These are phyloP conservation scores for Pachydiplax longipennis DNA, from an alignment of 2,888 invertebrate genomes.

Conservation along the genomic window DNA sequence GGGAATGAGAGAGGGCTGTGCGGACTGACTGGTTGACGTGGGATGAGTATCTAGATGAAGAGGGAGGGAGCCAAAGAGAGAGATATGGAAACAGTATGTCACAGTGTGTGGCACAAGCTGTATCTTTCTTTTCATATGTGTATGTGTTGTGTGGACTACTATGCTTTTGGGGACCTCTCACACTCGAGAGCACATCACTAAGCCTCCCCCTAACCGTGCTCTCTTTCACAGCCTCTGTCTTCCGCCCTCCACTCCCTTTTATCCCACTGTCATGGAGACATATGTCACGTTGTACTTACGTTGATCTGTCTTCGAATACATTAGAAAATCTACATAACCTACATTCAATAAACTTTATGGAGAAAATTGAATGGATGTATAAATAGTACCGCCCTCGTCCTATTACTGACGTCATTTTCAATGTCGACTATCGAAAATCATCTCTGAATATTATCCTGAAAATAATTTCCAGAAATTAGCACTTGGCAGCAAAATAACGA, in stretches of 20 bases:
- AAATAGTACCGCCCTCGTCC: no score
- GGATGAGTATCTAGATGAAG: neutral
- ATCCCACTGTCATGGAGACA: constrained; percentile 10
- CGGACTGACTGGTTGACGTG: neutral
- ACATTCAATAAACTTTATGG: no score
- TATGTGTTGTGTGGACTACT: neutral
- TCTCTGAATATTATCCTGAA: no score
- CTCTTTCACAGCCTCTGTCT: neutral
- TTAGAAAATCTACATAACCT: neutral
- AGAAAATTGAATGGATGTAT: no score
- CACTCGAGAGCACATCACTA: neutral
- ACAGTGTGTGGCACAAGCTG: neutral
- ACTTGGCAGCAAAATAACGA: no score
- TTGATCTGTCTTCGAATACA: neutral
- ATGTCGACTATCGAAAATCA: no score
- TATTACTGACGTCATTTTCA: no score
- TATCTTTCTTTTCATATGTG: neutral
- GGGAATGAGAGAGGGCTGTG: neutral
- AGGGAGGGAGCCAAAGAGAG: neutral
- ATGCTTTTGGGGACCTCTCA: neutral
- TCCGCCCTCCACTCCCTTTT: neutral
- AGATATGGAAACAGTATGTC: constrained; percentile 20
- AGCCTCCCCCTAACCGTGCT: neutral
- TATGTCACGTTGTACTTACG: constrained; percentile 12
- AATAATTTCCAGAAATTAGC: no score